These are phyloP conservation scores for Ochotona princeps DNA, from an alignment of 2,113 vertebrate species.

Conservation along the genomic window DNA sequence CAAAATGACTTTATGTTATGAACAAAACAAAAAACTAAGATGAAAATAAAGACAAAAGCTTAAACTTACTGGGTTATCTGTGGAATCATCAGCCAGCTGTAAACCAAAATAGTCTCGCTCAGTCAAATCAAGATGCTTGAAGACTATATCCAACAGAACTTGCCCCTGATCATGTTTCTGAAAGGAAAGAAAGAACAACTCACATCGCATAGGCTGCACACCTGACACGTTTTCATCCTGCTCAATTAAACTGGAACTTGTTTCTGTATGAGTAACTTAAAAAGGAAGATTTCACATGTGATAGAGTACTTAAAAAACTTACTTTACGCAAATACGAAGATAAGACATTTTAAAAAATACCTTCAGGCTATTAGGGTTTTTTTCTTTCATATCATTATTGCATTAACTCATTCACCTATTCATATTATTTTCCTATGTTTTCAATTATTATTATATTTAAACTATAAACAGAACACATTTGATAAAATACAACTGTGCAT, in stretches of 20 bases:
- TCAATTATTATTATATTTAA: conserved; percentile 48
- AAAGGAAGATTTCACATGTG: conserved; percentile 1
- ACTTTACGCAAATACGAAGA: background rate
- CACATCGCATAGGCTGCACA: background rate
- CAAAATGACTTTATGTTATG: background rate
- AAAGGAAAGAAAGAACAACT: conserved; percentile 76
- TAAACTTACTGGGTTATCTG: conserved; percentile 94
- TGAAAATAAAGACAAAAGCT: background rate
- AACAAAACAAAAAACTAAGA: conserved; percentile 44
- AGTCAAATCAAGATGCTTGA: conserved; percentile 98
- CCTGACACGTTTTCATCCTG: background rate
- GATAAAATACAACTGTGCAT: conserved; percentile 28
- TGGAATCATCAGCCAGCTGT: conserved; percentile 95
- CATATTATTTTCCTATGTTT: background rate
- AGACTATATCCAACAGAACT: conserved; percentile 95
- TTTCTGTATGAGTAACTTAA: conserved; percentile 21
- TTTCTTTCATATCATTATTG: conserved; percentile 35
- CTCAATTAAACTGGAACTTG: background rate
- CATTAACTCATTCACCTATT: background rate
- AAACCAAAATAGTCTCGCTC: conserved; percentile 99
- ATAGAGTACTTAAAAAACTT: background rate
- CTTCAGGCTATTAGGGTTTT: conserved; percentile 26
- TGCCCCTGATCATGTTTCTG: conserved; percentile 98
- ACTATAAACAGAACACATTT: conserved; percentile 5
- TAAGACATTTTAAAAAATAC: background rate